Conservation (phyloP, 2,888 invertebrate genomes). For the Drosophila borborema region DNA sequence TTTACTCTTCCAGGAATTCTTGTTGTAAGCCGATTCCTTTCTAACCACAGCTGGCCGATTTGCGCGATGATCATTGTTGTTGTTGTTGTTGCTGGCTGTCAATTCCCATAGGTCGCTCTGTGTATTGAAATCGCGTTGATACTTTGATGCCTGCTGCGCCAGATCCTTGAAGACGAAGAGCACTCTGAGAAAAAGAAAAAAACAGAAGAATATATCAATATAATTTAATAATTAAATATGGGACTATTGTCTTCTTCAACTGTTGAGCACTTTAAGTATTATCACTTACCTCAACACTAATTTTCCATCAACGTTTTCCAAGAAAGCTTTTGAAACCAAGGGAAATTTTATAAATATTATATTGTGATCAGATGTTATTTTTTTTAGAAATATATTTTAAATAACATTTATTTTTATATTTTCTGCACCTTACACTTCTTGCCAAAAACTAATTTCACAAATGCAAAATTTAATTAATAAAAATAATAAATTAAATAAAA, state of each 20-base stretch:
- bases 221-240: not conserved
- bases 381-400: not conserved
- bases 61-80: conserved; percentile 22
- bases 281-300: conserved; percentile 34
- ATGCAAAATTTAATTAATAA: too few relatives aligned
- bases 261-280: not conserved
- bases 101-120: conserved; percentile 36
- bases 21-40: conserved; percentile 55
- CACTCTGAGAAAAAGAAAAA: conserved; percentile 39
- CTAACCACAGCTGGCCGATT: conserved; percentile 38
- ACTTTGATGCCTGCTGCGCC: conserved; percentile 43
- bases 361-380: not conserved
- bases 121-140: conserved; percentile 49
- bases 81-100: conserved; percentile 1
- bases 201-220: not conserved
- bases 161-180: conserved; percentile 45
- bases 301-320: conserved; percentile 46
- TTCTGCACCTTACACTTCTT: conserved; percentile 1
- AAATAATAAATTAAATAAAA: not conserved
- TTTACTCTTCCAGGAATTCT: conserved; percentile 66
- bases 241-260: not conserved
- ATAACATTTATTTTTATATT: not conserved
- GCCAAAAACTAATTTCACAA: not conserved
- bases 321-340: conserved; percentile 38
- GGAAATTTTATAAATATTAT: not conserved